These are phyloP conservation scores for Leptura quadrifasciata DNA, from an alignment of 2,888 invertebrate genomes.

Conservation along the genomic window DNA sequence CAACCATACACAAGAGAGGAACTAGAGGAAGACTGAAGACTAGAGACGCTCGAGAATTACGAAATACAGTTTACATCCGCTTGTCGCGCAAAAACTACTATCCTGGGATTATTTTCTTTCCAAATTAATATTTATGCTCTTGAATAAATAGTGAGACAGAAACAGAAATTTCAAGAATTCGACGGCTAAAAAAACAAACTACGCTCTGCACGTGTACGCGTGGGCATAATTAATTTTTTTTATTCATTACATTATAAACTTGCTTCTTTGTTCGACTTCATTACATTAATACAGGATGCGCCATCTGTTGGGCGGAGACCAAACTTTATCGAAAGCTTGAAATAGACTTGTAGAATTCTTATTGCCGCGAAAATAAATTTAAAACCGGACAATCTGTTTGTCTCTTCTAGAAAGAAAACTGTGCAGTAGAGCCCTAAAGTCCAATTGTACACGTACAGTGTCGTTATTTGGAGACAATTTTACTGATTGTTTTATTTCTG, in stretches of 20 bases:
- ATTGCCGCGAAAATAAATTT: neutral
- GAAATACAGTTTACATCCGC: slow-evolving; percentile 16
- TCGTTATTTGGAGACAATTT: no score
- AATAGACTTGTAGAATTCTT: neutral
- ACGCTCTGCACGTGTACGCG: slow-evolving; percentile 11
- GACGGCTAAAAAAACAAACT: neutral
- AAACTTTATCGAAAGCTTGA: neutral
- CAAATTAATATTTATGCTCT: slow-evolving; percentile 1
- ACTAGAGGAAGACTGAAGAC: neutral
- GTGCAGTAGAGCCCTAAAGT: no score
- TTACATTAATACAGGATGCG: neutral
- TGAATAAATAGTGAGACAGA: slow-evolving; percentile 5
- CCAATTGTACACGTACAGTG: no score
- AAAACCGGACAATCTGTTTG: neutral
- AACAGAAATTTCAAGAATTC: slow-evolving; percentile 1
- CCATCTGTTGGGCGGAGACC: neutral
- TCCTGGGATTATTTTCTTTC: neutral
- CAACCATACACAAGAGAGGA: slow-evolving; percentile 13
- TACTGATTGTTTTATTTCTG: no score
- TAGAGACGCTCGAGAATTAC: slow-evolving; percentile 16
- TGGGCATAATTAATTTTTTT: slow-evolving; percentile 9
- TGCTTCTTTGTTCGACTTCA: neutral
- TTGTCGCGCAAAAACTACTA: slow-evolving; percentile 16
- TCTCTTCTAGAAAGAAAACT: no score
- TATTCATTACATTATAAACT: neutral